Conservation (phyloP, 2,888 invertebrate genomes). For the Sclerodermus sp. region DNA sequence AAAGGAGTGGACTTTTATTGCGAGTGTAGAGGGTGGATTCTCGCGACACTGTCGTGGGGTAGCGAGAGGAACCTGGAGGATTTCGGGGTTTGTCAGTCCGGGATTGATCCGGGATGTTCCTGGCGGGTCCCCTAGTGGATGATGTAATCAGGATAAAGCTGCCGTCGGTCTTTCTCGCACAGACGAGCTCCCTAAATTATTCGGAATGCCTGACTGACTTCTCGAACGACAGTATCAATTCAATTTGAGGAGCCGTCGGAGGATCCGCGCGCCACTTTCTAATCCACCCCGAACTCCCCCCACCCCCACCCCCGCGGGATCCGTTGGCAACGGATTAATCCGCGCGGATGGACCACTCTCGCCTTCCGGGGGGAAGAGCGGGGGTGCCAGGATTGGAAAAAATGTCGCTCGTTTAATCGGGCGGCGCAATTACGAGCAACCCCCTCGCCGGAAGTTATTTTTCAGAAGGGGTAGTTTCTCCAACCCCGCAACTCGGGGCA, state of each 20-base stretch:
- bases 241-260: constrained; percentile 15
- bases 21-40: no score
- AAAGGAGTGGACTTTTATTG: no score
- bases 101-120: no score
- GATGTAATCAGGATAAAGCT: no score
- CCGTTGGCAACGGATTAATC: neutral
- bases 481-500: no score
- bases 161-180: no score
- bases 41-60: no score
- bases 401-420: neutral
- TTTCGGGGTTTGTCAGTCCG: no score
- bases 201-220: constrained; percentile 22
- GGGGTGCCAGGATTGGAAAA: neutral
- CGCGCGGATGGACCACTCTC: neutral
- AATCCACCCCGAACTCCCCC: constrained; percentile 1
- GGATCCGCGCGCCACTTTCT: constrained; percentile 3
- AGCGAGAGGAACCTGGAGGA: no score
- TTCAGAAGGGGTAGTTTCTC: neutral
- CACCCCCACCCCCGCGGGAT: neutral
- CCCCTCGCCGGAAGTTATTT: neutral
- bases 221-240: constrained; percentile 19
- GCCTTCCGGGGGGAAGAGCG: neutral
- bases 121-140: no score
- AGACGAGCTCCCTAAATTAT: constrained; percentile 18
- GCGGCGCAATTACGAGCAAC: neutral